phyloP scores from a whole-genome alignment of 2,888 invertebrate genomes.

The Phalera bucephala region DNA sequence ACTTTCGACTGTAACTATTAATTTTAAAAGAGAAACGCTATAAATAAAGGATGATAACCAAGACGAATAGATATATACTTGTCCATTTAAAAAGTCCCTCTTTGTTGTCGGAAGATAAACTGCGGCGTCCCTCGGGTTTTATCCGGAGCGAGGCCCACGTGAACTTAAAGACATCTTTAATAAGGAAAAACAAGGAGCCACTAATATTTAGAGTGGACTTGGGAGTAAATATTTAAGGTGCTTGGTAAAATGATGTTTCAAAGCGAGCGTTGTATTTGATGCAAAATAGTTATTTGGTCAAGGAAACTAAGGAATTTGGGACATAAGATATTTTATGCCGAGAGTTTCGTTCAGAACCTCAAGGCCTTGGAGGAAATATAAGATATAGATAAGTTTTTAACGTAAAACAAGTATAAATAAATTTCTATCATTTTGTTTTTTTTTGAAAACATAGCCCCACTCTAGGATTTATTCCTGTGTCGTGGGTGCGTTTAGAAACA shows the following conservation, averaged over 20 bases:
- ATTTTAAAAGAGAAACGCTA: slow-evolving; percentile 24
- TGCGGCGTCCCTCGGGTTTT: slow-evolving; percentile 37
- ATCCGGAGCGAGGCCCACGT: slow-evolving; percentile 27
- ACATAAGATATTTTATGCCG: too few relatives aligned
- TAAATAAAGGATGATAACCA: slow-evolving; percentile 29
- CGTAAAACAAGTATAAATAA: too few relatives aligned
- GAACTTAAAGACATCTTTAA: slow-evolving; percentile 34
- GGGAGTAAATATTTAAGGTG: background rate
- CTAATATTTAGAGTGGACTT: slow-evolving; percentile 22
- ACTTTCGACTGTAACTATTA: slow-evolving; percentile 19
- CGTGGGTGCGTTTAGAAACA: too few relatives aligned
- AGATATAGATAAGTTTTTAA: too few relatives aligned
- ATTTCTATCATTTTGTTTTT: too few relatives aligned
- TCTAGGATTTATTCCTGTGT: too few relatives aligned
- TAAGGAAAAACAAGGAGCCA: slow-evolving; percentile 31
- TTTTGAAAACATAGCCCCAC: too few relatives aligned
- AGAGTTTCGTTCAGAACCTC: background rate
- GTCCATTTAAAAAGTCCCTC: slow-evolving; percentile 35
- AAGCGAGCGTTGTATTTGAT: background rate
- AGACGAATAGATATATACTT: slow-evolving; percentile 26
- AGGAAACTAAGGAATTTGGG: too few relatives aligned
- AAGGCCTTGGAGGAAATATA: too few relatives aligned
- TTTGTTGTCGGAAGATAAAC: slow-evolving; percentile 44
- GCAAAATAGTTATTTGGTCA: background rate
- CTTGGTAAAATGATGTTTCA: too few relatives aligned